These are phyloP conservation scores for Orthosia gracilis DNA, from an alignment of 2,888 invertebrate species.

Conservation along the genomic window DNA sequence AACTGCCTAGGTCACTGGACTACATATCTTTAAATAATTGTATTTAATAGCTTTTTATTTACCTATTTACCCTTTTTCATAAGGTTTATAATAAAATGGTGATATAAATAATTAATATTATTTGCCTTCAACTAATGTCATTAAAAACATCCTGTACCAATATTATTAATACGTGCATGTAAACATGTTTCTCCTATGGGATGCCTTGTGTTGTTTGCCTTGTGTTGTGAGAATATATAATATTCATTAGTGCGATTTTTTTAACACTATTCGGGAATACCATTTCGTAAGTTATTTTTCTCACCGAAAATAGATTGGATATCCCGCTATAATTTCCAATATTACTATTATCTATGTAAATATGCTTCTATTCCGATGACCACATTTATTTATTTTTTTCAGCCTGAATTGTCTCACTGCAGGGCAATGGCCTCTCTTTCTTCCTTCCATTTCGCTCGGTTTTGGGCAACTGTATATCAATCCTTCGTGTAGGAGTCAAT, in stretches of 20 bases:
- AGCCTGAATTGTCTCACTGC: too few relatives aligned
- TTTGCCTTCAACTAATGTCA: neutral
- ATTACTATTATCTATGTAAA: neutral
- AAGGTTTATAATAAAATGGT: neutral
- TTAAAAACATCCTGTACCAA: neutral
- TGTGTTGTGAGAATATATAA: too few relatives aligned
- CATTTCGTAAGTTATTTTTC: neutral
- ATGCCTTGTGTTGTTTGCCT: too few relatives aligned
- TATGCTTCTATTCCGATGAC: neutral
- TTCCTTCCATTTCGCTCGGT: too few relatives aligned
- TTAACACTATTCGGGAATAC: neutral
- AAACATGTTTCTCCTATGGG: constrained; percentile 1
- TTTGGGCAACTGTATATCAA: too few relatives aligned
- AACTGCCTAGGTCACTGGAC: neutral
- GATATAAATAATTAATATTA: neutral
- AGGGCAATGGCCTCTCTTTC: too few relatives aligned
- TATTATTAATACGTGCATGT: neutral
- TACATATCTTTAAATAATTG: too few relatives aligned
- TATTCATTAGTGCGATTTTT: too few relatives aligned
- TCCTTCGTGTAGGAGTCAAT: too few relatives aligned
- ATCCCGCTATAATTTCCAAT: neutral
- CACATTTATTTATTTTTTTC: too few relatives aligned
- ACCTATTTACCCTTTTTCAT: neutral
- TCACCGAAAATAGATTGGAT: neutral
- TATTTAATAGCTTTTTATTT: too few relatives aligned